Evolutionary conservation across 2,113 vertebrate species (phyloP).

Genomic region (Aphyosemion australe): DNA sequence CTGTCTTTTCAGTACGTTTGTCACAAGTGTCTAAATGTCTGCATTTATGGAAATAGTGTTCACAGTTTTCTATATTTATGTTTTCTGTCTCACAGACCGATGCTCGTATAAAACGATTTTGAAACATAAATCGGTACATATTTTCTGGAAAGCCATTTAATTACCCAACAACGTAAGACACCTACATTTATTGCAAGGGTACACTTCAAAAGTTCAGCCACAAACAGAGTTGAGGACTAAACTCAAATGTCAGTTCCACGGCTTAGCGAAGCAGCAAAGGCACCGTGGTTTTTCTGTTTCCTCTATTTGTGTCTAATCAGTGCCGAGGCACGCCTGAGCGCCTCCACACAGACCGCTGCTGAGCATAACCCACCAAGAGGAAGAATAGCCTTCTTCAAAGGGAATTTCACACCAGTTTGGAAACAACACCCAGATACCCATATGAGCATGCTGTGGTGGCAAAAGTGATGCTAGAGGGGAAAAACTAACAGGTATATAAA

Average conservation of each 20-base stretch:
- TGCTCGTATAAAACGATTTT: too few relatives aligned
- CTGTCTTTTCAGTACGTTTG: not conserved
- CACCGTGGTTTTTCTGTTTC: conserved; percentile 66
- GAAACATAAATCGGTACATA: too few relatives aligned
- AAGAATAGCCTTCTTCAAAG: conserved; percentile 56
- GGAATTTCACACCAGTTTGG: conserved; percentile 43
- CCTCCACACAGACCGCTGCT: conserved; percentile 58
- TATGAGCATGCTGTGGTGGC: conserved; percentile 2
- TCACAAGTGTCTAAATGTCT: not conserved
- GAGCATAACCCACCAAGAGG: conserved; percentile 50
- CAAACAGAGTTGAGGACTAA: conserved; percentile 6
- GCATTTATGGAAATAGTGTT: not conserved
- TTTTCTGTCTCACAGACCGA: not conserved
- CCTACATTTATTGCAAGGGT: not conserved
- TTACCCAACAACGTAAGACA: not conserved
- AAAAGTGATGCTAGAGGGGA: conserved; percentile 6
- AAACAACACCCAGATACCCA: conserved; percentile 30
- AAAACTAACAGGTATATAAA: not conserved
- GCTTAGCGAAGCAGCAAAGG: conserved; percentile 32
- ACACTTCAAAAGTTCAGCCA: too few relatives aligned
- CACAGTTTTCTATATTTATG: not conserved
- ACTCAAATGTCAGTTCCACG: conserved; percentile 20
- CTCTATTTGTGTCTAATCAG: conserved; percentile 70
- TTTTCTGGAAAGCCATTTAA: not conserved
- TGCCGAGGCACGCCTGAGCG: conserved; percentile 54